phyloP scores from a whole-genome alignment of 2,113 vertebrate genomes.

The Pluvialis apricaria region DNA sequence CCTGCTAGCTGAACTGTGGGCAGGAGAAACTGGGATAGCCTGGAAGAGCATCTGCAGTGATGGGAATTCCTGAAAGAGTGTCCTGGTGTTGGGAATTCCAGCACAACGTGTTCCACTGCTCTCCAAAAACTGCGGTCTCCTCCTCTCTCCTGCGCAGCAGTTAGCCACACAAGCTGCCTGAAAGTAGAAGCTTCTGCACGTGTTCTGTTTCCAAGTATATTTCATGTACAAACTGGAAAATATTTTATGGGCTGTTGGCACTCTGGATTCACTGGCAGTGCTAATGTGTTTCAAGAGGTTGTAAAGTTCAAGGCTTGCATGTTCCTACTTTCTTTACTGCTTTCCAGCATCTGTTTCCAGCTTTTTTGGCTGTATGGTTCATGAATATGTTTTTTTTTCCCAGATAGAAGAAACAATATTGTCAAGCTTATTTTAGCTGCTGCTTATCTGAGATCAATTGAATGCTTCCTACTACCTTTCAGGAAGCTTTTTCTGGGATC shows the following conservation, averaged over 20 bases:
- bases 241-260: not conserved
- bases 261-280: not conserved
- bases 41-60: not conserved
- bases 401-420: not conserved
- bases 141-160: accelerated
- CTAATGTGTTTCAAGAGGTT: not conserved
- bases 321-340: not conserved
- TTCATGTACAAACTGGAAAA: not conserved
- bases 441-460: slow-evolving; percentile 18
- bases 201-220: not conserved
- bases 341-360: not conserved
- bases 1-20: not conserved
- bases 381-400: not conserved
- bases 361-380: not conserved
- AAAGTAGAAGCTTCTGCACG: not conserved
- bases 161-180: not conserved
- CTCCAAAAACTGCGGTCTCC: not conserved
- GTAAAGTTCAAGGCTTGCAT: not conserved
- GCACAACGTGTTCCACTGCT: accelerated
- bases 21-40: not conserved
- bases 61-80: not conserved
- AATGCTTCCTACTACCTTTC: slow-evolving; percentile 24
- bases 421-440: not conserved
- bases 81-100: not conserved
- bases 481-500: slow-evolving; percentile 8